Evolutionary conservation across 2,797 vertebrate species (phyloP).

Genomic region (Sorex maritimensis): DNA sequence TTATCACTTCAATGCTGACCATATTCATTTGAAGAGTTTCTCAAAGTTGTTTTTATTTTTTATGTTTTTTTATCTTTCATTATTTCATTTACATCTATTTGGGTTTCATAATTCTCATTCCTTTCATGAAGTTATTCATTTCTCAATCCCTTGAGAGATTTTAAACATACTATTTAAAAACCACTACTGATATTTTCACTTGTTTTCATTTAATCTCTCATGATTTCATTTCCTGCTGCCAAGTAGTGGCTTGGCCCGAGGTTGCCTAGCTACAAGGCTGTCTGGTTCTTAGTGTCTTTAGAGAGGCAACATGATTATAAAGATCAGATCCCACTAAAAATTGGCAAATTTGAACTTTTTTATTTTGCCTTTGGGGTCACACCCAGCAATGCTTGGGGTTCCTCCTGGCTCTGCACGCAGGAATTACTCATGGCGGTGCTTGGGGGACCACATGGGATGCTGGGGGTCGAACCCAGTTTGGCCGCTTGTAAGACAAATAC

Average conservation of each 20-base stretch:
- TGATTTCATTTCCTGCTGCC: constrained; percentile 59
- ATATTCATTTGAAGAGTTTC: not conserved
- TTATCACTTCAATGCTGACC: not conserved
- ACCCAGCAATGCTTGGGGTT: no score
- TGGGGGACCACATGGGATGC: no score
- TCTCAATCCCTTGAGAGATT: not conserved
- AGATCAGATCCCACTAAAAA: not conserved
- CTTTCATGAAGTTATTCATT: not conserved
- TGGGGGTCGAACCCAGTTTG: no score
- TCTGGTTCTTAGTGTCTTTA: not conserved
- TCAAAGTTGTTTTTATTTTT: not conserved
- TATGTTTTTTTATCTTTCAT: not conserved
- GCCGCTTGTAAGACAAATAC: no score
- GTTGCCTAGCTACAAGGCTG: not conserved
- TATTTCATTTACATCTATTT: constrained; percentile 46
- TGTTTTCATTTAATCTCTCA: constrained; percentile 62
- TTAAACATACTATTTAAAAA: constrained; percentile 65
- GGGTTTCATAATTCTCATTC: constrained; percentile 21
- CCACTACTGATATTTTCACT: constrained; percentile 26
- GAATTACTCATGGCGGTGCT: no score
- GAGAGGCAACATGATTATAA: not conserved
- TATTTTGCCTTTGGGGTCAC: no score
- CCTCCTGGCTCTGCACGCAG: no score
- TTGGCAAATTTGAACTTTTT: not conserved
- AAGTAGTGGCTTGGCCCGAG: not conserved